A percentile compares a stretch with the other conserved stretches of the same genome.
phyloP scores from a whole-genome alignment of 1,140 invertebrate species.

The Hyles vespertilio region DNA sequence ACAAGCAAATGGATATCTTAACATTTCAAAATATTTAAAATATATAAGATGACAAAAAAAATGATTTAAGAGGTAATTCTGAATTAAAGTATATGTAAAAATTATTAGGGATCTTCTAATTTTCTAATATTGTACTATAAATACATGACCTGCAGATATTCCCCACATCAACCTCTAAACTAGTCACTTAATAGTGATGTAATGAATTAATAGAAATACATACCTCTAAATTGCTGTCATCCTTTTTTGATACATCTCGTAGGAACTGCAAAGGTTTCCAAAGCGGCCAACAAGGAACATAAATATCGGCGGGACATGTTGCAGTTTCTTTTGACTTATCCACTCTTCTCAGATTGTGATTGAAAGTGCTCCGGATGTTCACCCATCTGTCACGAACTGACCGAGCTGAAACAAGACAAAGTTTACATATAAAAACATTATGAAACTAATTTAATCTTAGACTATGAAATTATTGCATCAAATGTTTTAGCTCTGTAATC shows the following conservation, averaged over 20 bases:
- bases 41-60: too few relatives aligned
- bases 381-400: constrained; percentile 66
- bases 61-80: too few relatives aligned
- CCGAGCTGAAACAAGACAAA: constrained; percentile 41
- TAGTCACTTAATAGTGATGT: background rate
- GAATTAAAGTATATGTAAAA: too few relatives aligned
- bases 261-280: constrained; percentile 67
- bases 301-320: constrained; percentile 39
- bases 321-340: constrained; percentile 50
- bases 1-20: too few relatives aligned
- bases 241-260: constrained; percentile 36
- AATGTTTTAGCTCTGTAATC: too few relatives aligned
- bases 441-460: too few relatives aligned
- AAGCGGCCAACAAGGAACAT: constrained; percentile 63
- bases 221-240: constrained; percentile 42
- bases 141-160: too few relatives aligned
- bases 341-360: constrained; percentile 57
- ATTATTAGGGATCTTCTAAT: too few relatives aligned
- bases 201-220: constrained; percentile 5
- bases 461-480: too few relatives aligned
- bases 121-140: too few relatives aligned
- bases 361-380: constrained; percentile 66
- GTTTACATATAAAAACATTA: background rate
- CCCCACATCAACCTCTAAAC: too few relatives aligned
- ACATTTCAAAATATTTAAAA: too few relatives aligned